Conservation (phyloP, 2,113 vertebrate species). For the Leptosomus discolor region DNA sequence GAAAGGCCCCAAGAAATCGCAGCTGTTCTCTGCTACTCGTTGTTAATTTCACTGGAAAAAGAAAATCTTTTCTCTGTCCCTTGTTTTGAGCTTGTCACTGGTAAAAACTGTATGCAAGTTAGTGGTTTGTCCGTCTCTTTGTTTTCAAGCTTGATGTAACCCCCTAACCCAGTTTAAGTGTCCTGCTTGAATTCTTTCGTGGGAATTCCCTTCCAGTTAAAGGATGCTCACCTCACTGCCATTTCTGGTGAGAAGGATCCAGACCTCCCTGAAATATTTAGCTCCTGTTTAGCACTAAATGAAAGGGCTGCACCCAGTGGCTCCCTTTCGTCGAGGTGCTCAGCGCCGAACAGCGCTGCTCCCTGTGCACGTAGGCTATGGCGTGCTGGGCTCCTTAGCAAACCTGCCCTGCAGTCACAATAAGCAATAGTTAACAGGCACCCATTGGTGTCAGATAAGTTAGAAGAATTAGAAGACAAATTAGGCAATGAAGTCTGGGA, state of each 20-base stretch:
- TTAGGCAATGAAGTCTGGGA: slow-evolving; percentile 59
- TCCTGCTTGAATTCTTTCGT: background rate
- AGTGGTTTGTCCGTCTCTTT: background rate
- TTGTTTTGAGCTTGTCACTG: background rate
- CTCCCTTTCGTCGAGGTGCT: background rate
- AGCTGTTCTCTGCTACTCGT: background rate
- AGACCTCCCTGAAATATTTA: background rate
- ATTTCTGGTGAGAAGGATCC: background rate
- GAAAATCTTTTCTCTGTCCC: background rate
- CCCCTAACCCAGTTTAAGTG: background rate
- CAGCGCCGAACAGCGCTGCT: background rate
- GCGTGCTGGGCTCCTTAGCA: background rate
- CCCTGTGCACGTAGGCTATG: fast-evolving
- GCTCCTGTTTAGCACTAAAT: background rate
- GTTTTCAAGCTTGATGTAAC: background rate
- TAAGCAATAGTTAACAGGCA: background rate
- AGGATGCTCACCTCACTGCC: background rate
- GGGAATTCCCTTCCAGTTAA: background rate
- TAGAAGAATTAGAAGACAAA: slow-evolving; percentile 52
- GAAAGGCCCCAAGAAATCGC: background rate
- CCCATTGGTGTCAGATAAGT: slow-evolving; percentile 21
- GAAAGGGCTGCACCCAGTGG: background rate
- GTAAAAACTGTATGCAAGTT: background rate
- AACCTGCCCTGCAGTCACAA: background rate
- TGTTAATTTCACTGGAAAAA: background rate